Base-by-base conservation (phyloP, 2,797 vertebrate species). In the Semaprochilodus insignis region DNA sequence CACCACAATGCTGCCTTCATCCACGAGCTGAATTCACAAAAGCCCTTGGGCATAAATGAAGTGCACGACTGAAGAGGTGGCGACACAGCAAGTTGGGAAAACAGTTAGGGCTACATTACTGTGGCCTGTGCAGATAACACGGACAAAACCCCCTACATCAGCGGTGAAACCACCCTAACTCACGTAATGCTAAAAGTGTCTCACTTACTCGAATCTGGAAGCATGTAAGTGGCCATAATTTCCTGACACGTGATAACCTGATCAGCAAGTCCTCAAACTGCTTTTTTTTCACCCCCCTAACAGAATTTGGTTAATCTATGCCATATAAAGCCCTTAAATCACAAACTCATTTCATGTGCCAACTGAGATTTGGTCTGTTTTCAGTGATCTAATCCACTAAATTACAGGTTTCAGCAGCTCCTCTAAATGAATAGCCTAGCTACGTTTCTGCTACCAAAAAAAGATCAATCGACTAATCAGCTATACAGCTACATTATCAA, bases 201-300 rank as follows among this genome's bases (percentile, higher is more conserved):
- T 31, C 27, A 65, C 15, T 19, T 16, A 14, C 52, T 69, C 60
- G 60, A 66, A 31, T 70, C 52, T 80, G 74, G 66, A 80, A 77
- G 84, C 79, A 72, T 73, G 80, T 65, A 74, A 67, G 78, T 63
- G 74, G 84, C 79, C 70, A 79, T 84, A 82, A 86, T 86, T 84
- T 87, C 86, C 84, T 87, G 84, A 86, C 85, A 86, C 85, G 85
- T 88, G 87, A 88, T 60, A 54, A 88, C 85, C 82, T 67, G 83
- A 86, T 83, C 81, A 83, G 82, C 85, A 81, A 77, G 78, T 83
- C 25, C 51, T 51, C 25, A 65, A 59, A 76, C 60, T 67, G 36
- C 27, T 21, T 13, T 27, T 81, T 65, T 48, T 62, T n/a, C n/a
- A n/a, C n/a, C n/a, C 73, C 36, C 2, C 6, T 74, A 57, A 72